A percentile compares a stretch with the other conserved stretches of the same genome.
These are phyloP conservation scores for Alosa alosa DNA, from an alignment of 2,113 vertebrate genomes.

Conservation along the genomic window DNA sequence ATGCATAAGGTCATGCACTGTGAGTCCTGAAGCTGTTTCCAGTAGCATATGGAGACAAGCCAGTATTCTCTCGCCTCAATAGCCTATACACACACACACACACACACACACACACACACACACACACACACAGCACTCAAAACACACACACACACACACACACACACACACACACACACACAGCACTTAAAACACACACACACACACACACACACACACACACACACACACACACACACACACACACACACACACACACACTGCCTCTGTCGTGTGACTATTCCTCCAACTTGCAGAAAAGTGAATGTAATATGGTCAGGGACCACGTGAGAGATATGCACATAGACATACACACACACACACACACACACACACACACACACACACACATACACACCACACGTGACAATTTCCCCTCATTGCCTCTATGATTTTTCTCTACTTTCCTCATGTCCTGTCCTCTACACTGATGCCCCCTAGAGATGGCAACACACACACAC, in stretches of 20 bases:
- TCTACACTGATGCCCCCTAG: too few species aligned
- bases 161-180: too few species aligned
- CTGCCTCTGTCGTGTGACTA: background rate
- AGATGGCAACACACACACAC: background rate
- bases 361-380: conserved; percentile 8
- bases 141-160: too few species aligned
- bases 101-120: background rate
- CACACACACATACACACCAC: conserved; percentile 1
- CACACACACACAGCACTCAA: too few species aligned
- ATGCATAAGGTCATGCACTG: background rate
- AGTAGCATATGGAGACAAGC: background rate
- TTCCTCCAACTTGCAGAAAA: conserved; percentile 16
- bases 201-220: background rate
- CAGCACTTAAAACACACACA: too few species aligned
- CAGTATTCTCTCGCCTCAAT: background rate
- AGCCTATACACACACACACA: background rate
- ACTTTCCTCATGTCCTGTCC: too few species aligned
- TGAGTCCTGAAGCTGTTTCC: background rate
- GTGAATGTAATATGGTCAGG: conserved; percentile 10
- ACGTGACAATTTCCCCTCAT: background rate
- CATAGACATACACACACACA: background rate
- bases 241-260: background rate
- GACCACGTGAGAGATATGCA: background rate
- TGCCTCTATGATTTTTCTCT: background rate
- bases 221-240: too few species aligned